Evolutionary conservation across 2,888 invertebrate genomes (phyloP).

Genomic region (Leptarthrus brevirostris): DNA sequence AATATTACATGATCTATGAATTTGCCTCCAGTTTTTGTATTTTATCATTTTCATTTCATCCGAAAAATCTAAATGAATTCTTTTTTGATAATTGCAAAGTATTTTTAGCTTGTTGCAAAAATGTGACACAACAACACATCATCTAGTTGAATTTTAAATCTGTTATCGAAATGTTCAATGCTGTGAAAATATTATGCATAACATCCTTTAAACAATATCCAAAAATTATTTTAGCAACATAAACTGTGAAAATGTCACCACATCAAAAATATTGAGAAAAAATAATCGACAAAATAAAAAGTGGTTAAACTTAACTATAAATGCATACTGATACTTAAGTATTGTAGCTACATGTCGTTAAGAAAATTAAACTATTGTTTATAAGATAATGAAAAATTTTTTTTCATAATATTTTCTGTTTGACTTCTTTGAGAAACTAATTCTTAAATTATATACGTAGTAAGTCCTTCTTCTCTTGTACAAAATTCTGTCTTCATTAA

Average conservation of each 20-base stretch:
- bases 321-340: conserved; percentile 13
- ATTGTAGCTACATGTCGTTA: neutral
- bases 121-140: too few relatives aligned
- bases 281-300: conserved; percentile 9
- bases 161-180: too few relatives aligned
- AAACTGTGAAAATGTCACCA: conserved; percentile 11
- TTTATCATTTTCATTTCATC: too few relatives aligned
- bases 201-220: neutral
- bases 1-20: too few relatives aligned
- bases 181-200: neutral
- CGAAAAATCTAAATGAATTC: too few relatives aligned
- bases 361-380: conserved; percentile 5
- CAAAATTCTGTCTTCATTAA: conserved; percentile 6
- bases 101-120: too few relatives aligned
- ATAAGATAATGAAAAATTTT: conserved; percentile 19
- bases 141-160: too few relatives aligned
- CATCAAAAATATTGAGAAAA: conserved; percentile 6
- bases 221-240: neutral
- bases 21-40: too few relatives aligned
- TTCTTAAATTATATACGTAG: neutral
- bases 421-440: conserved; percentile 4
- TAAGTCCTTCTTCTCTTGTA: conserved; percentile 43
- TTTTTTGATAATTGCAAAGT: too few relatives aligned
- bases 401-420: neutral
- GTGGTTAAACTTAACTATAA: neutral